These are phyloP conservation scores for Sweltsa coloradensis DNA, from an alignment of 1,140 invertebrate species.

Conservation along the genomic window DNA sequence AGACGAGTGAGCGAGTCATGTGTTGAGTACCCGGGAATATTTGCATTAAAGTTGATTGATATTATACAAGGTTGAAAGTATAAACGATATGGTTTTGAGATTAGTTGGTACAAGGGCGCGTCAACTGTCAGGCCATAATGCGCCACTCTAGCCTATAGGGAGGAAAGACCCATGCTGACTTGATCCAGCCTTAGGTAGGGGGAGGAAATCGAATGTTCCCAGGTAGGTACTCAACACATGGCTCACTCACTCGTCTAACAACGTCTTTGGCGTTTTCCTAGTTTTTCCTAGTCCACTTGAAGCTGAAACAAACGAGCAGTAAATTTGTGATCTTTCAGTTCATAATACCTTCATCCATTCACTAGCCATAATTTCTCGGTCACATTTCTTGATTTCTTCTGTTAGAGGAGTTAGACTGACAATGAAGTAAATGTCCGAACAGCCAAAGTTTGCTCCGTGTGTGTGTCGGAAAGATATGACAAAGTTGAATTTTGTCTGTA, in stretches of 20 bases:
- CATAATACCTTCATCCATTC: constrained; percentile 60
- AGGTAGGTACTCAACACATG: background rate
- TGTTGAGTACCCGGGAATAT: too few relatives aligned
- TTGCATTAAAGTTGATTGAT: too few relatives aligned
- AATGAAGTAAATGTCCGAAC: constrained; percentile 76
- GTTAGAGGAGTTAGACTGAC: constrained; percentile 55
- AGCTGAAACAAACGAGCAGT: background rate
- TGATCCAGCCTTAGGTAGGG: too few relatives aligned
- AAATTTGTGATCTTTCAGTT: background rate
- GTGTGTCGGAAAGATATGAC: constrained; percentile 66
- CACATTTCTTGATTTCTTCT: constrained; percentile 48
- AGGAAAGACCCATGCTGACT: too few relatives aligned
- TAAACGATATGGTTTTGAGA: too few relatives aligned
- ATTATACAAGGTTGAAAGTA: too few relatives aligned
- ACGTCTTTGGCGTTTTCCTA: background rate
- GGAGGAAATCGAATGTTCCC: too few relatives aligned
- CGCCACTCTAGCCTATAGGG: too few relatives aligned
- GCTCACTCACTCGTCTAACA: background rate
- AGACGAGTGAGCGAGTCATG: too few relatives aligned
- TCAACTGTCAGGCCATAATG: too few relatives aligned
- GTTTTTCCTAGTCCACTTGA: background rate
- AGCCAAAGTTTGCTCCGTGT: constrained; percentile 56
- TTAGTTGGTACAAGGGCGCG: too few relatives aligned
- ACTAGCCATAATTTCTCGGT: constrained; percentile 60
- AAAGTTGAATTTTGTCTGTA: constrained; percentile 59